Percentiles rank a stretch among this genome's conserved stretches.
Evolutionary conservation across 2,888 invertebrate genomes (phyloP).

Genomic region (Scotopteryx bipunctaria): DNA sequence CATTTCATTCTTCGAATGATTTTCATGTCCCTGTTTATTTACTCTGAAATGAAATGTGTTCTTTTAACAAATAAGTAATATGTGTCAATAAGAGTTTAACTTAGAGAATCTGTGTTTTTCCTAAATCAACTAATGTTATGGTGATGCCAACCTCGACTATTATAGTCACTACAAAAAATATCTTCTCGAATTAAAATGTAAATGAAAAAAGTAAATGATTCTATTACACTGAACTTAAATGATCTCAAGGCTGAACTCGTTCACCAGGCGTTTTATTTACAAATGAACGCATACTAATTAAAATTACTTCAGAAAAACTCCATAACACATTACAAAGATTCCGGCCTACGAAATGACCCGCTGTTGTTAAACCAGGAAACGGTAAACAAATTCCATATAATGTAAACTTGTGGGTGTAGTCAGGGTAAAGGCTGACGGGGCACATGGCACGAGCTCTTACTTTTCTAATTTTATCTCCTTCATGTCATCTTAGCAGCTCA

Average conservation of each 20-base stretch:
- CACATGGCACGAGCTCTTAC: background rate
- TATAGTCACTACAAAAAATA: no score
- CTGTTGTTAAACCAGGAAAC: constrained; percentile 28
- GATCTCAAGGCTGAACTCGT: constrained; percentile 3
- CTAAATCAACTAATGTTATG: no score
- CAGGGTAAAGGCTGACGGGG: constrained; percentile 4
- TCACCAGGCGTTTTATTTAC: constrained; percentile 5
- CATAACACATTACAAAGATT: constrained; percentile 18
- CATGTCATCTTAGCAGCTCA: background rate
- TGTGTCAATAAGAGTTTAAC: no score
- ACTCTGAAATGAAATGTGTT: background rate
- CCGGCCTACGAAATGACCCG: constrained; percentile 23
- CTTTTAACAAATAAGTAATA: background rate
- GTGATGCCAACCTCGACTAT: no score
- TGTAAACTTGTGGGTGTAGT: constrained; percentile 18
- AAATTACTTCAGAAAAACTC: constrained; percentile 14
- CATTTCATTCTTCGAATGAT: background rate
- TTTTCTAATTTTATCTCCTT: constrained; percentile 10
- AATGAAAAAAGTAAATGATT: background rate
- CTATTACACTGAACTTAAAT: background rate
- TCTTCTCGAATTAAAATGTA: background rate
- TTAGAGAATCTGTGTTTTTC: no score
- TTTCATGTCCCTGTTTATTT: constrained; percentile 5
- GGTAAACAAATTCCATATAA: constrained; percentile 28
- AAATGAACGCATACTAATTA: constrained; percentile 11